phyloP scores from a whole-genome alignment of 2,888 invertebrate species.

The Pseudanteris insignis region DNA sequence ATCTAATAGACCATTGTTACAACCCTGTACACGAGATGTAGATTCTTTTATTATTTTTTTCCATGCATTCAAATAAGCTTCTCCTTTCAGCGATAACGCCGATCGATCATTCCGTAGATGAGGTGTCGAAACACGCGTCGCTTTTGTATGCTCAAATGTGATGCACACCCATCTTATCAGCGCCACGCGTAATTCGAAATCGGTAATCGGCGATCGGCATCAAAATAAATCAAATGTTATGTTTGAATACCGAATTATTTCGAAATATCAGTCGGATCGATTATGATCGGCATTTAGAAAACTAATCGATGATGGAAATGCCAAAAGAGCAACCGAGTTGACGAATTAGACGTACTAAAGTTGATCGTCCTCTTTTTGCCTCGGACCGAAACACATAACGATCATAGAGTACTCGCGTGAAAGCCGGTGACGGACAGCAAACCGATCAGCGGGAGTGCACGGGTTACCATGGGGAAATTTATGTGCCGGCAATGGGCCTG shows the following conservation, averaged over 20 bases:
- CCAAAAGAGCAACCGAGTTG: no score
- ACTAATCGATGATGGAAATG: no score
- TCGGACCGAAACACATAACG: no score
- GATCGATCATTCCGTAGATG: slow-evolving; percentile 21
- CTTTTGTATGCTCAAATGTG: slow-evolving; percentile 1
- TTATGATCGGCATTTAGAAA: no score
- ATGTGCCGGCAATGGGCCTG: slow-evolving; percentile 5
- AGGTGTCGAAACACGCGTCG: slow-evolving; percentile 19
- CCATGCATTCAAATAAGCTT: slow-evolving; percentile 16
- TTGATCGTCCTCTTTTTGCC: no score
- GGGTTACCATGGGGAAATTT: slow-evolving; percentile 24
- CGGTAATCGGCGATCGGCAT: no score
- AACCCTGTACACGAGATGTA: slow-evolving; percentile 8
- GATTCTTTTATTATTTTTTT: slow-evolving; percentile 4
- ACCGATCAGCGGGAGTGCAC: slow-evolving; percentile 25
- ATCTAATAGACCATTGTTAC: slow-evolving; percentile 31
- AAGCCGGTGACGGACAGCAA: slow-evolving; percentile 17
- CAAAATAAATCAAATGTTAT: no score
- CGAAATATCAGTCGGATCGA: no score
- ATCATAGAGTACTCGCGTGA: slow-evolving; percentile 4
- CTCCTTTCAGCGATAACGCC: slow-evolving; percentile 19
- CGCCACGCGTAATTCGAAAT: no score
- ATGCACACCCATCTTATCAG: neutral
- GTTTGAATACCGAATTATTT: no score
- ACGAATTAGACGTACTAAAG: no score